These are phyloP conservation scores for Ophraella communa DNA, from an alignment of 2,888 invertebrate species.

Conservation along the genomic window DNA sequence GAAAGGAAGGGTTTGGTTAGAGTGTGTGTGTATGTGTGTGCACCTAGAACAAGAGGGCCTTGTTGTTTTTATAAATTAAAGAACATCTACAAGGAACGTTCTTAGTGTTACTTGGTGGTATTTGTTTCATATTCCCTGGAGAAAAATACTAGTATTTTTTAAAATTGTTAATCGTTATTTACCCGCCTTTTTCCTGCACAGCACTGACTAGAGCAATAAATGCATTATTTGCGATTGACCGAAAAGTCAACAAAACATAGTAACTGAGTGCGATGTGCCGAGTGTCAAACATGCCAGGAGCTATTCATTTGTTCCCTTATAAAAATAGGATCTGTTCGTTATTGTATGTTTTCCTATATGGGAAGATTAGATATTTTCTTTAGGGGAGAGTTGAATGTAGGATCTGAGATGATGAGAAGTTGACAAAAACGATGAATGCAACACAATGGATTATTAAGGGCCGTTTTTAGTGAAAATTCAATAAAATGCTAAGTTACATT, in stretches of 20 bases:
- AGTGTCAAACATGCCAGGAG: slow-evolving; percentile 49
- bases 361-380: slow-evolving; percentile 27
- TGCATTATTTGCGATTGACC: slow-evolving; percentile 44
- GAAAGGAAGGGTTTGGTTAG: too few species aligned
- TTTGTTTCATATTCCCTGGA: too few species aligned
- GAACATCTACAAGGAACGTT: too few species aligned
- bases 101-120: too few species aligned
- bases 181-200: neutral
- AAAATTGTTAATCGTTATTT: neutral
- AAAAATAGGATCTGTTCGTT: slow-evolving; percentile 45
- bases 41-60: too few species aligned
- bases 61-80: too few species aligned
- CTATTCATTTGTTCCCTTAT: slow-evolving; percentile 50
- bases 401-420: slow-evolving; percentile 2
- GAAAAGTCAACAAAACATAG: slow-evolving; percentile 48
- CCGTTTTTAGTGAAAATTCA: neutral
- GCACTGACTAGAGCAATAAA: slow-evolving; percentile 45
- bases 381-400: slow-evolving; percentile 8
- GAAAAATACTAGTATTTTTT: too few species aligned
- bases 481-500: neutral
- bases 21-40: too few species aligned
- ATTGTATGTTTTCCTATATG: slow-evolving; percentile 28
- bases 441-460: neutral
- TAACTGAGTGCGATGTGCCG: slow-evolving; percentile 17
- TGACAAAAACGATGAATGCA: neutral